phyloP scores from a whole-genome alignment of 2,888 invertebrate genomes.

The Disparrhopalites patrizii region DNA sequence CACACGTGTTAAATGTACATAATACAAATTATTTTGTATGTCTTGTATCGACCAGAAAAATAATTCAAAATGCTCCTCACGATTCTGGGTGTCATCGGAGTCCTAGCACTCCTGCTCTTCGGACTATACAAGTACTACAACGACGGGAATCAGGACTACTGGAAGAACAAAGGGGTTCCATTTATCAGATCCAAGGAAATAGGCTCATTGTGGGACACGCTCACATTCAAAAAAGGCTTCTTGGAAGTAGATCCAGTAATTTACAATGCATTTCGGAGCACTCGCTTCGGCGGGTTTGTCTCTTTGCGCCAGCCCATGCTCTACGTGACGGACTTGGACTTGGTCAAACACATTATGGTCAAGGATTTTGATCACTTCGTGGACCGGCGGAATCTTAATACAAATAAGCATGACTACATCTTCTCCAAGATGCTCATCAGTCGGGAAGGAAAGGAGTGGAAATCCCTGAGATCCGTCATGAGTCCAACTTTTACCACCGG shows the following conservation, averaged over 20 bases:
- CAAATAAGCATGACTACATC: not conserved
- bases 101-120: not conserved
- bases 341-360: slow-evolving; percentile 29
- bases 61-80: not conserved
- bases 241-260: not conserved
- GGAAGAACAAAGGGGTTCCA: not conserved
- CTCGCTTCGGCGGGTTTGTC: not conserved
- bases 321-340: slow-evolving; percentile 31
- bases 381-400: not conserved
- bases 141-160: not conserved
- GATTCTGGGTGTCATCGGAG: not conserved
- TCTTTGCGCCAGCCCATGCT: slow-evolving; percentile 6
- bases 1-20: no score
- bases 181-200: not conserved
- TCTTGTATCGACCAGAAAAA: no score
- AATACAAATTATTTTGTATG: no score
- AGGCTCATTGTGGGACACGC: not conserved
- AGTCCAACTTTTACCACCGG: slow-evolving; percentile 3
- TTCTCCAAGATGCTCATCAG: not conserved
- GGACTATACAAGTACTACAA: not conserved
- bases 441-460: slow-evolving; percentile 6
- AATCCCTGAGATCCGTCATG: not conserved
- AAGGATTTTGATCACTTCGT: slow-evolving; percentile 37
- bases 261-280: not conserved
- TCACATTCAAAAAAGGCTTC: not conserved